A percentile compares a stretch with the other conserved stretches of the same genome.
These are phyloP conservation scores for Biston betularia DNA, from an alignment of 2,888 invertebrate species.

Conservation along the genomic window DNA sequence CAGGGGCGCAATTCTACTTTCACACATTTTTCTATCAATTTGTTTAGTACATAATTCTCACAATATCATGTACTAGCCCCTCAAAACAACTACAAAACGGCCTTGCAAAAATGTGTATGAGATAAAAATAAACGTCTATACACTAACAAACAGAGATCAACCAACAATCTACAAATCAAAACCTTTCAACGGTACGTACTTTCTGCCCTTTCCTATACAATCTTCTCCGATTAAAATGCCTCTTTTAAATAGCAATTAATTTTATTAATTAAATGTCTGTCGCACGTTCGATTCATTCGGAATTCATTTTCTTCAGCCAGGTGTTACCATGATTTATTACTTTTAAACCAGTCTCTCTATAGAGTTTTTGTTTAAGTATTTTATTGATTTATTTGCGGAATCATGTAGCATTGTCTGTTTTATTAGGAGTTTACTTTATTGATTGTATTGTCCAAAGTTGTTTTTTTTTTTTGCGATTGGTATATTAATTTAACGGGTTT, in stretches of 20 bases:
- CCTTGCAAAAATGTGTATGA: no score
- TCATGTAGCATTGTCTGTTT: conserved; percentile 31
- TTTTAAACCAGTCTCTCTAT: conserved; percentile 29
- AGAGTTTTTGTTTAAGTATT: conserved; percentile 25
- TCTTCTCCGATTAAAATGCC: conserved; percentile 25
- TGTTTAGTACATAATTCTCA: no score
- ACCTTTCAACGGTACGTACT: conserved; percentile 23
- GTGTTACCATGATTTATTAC: conserved; percentile 32
- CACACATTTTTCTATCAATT: no score
- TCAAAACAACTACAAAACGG: no score
- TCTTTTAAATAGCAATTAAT: conserved; percentile 51
- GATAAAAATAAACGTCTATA: neutral
- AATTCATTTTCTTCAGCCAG: conserved; percentile 25
- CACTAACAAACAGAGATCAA: conserved; percentile 16
- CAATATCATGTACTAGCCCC: no score
- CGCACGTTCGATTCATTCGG: conserved; percentile 33
- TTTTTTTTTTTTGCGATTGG: conserved; percentile 4
- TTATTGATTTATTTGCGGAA: conserved; percentile 36
- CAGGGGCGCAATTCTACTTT: no score
- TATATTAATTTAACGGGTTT: conserved; percentile 5
- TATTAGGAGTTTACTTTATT: conserved; percentile 30
- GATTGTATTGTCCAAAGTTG: conserved; percentile 4
- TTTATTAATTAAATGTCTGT: conserved; percentile 53
- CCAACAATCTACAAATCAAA: conserved; percentile 18
- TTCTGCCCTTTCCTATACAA: conserved; percentile 21